These are phyloP conservation scores for Malacosoma neustria DNA, from an alignment of 2,888 invertebrate species.

Conservation along the genomic window DNA sequence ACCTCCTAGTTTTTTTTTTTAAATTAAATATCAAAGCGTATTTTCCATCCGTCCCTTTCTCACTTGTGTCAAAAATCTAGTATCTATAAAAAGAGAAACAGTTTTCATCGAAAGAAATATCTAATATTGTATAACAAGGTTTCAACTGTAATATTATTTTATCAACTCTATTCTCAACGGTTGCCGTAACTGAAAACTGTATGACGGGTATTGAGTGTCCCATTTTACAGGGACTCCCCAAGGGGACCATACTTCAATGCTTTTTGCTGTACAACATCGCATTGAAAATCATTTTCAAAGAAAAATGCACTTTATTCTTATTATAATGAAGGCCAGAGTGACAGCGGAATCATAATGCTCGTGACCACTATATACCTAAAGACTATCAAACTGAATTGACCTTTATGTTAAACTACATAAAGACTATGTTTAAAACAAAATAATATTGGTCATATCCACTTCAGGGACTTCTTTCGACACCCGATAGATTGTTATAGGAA, in stretches of 20 bases:
- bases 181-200: conserved; percentile 15
- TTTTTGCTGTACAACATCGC: conserved; percentile 13
- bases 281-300: conserved; percentile 7
- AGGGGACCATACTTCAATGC: conserved; percentile 17
- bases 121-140: not conserved
- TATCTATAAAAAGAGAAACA: no score
- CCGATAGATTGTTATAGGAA: conserved; percentile 25
- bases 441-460: conserved; percentile 6
- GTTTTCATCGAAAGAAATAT: no score
- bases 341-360: not conserved
- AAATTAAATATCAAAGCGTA: no score
- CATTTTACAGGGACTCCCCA: conserved; percentile 14
- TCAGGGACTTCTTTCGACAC: conserved; percentile 16
- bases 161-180: conserved; percentile 5
- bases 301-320: not conserved
- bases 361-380: not conserved
- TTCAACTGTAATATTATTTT: conserved; percentile 5
- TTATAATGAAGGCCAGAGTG: not conserved
- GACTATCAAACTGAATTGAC: not conserved
- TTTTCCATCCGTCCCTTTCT: no score
- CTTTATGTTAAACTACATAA: not conserved
- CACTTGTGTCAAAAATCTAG: no score
- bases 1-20: no score
- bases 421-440: conserved; percentile 1
- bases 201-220: conserved; percentile 22